Evolutionary conservation across 2,888 invertebrate genomes (phyloP).

Genomic region (Apodemia hepburni): DNA sequence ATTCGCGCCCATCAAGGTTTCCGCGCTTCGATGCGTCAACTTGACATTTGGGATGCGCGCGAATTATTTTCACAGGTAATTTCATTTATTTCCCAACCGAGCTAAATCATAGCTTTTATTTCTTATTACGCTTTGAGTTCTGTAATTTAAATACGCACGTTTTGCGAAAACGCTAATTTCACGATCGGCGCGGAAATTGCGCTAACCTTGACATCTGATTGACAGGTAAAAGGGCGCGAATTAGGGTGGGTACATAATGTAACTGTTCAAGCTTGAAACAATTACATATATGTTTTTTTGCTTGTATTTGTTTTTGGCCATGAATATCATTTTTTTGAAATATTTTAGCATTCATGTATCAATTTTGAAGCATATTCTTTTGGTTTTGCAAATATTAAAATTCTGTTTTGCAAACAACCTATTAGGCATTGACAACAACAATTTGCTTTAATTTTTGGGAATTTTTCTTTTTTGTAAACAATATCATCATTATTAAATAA

Average conservation of each 20-base stretch:
- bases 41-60: slow-evolving; percentile 45
- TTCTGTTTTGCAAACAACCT: background rate
- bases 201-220: slow-evolving; percentile 59
- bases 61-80: slow-evolving; percentile 45
- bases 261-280: slow-evolving; percentile 26
- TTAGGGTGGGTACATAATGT: slow-evolving; percentile 40
- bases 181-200: slow-evolving; percentile 44
- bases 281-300: background rate
- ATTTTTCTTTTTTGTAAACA: background rate
- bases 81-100: slow-evolving; percentile 42
- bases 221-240: slow-evolving; percentile 76
- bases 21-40: slow-evolving; percentile 57
- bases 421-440: background rate
- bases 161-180: slow-evolving; percentile 52
- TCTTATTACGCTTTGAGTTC: slow-evolving; percentile 47
- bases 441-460: background rate
- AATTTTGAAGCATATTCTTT: background rate
- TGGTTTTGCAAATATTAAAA: background rate
- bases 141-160: slow-evolving; percentile 50
- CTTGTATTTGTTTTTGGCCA: background rate
- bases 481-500: background rate
- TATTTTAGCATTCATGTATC: background rate
- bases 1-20: slow-evolving; percentile 61
- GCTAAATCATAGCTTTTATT: slow-evolving; percentile 55
- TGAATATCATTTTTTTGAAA: background rate